A percentile compares a stretch with the other conserved stretches of the same genome.
Conservation (phyloP, 2,113 vertebrate genomes). For the Peromyscus leucopus region DNA sequence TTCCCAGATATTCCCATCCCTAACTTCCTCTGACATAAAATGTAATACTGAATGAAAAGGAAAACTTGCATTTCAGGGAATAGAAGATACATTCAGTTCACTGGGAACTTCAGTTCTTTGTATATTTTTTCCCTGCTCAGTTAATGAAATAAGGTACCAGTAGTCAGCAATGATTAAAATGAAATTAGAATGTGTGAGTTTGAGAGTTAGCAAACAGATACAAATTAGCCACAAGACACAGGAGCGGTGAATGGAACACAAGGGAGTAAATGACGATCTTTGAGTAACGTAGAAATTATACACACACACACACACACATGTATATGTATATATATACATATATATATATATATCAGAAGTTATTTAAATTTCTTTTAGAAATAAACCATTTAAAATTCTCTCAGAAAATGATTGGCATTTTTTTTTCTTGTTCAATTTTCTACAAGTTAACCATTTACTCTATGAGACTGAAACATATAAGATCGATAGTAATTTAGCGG, state of each 20-base stretch:
- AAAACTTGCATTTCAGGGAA: background rate
- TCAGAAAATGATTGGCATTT: background rate
- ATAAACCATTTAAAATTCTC: background rate
- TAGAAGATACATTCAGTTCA: background rate
- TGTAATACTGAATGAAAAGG: background rate
- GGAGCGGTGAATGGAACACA: background rate
- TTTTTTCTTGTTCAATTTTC: background rate
- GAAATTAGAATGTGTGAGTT: background rate
- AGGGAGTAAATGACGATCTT: background rate
- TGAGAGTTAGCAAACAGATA: background rate
- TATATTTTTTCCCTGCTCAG: background rate
- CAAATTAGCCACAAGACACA: background rate
- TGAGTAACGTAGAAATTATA: background rate
- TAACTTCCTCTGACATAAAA: background rate
- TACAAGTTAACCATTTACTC: background rate
- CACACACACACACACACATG: no score
- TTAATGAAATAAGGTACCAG: background rate
- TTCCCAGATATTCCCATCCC: background rate
- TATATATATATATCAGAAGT: background rate
- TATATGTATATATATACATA: no score
- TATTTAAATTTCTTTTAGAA: background rate
- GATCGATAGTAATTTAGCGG: background rate
- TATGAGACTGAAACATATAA: background rate
- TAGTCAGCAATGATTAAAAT: background rate
- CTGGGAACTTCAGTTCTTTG: background rate